Evolutionary conservation across 2,888 invertebrate genomes (phyloP).

Genomic region (Dascillus cervinus): DNA sequence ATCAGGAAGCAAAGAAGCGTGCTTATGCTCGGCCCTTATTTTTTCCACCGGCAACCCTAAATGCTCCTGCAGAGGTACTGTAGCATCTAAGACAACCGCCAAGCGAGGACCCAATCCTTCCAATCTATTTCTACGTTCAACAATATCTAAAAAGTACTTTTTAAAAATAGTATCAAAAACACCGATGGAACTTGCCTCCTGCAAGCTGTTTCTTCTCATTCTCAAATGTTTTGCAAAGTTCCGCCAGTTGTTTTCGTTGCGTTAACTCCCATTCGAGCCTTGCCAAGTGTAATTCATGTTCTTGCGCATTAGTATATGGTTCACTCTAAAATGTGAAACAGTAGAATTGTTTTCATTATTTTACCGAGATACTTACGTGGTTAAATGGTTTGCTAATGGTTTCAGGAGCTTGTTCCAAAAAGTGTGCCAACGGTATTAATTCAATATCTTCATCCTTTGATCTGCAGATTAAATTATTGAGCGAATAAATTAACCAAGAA

Average conservation of each 20-base stretch:
- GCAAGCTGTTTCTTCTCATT: slow-evolving; percentile 70
- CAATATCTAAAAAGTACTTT: slow-evolving; percentile 15
- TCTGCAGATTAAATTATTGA: slow-evolving; percentile 38
- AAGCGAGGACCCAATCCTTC: slow-evolving; percentile 78
- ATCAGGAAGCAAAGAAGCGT: slow-evolving; percentile 67
- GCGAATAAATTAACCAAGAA: slow-evolving; percentile 7
- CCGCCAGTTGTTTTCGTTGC: slow-evolving; percentile 75
- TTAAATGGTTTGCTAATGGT: slow-evolving; percentile 35
- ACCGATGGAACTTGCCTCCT: slow-evolving; percentile 54
- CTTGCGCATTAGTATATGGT: slow-evolving; percentile 48
- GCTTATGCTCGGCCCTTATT: slow-evolving; percentile 66
- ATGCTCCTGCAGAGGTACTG: slow-evolving; percentile 84
- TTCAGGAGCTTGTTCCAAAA: slow-evolving; percentile 70
- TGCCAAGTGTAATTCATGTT: slow-evolving; percentile 75
- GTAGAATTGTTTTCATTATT: too few relatives aligned
- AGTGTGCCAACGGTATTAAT: slow-evolving; percentile 75
- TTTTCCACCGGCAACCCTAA: slow-evolving; percentile 74
- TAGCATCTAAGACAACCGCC: slow-evolving; percentile 61
- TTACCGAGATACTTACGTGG: slow-evolving; percentile 28
- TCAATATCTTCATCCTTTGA: slow-evolving; percentile 93
- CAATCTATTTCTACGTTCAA: slow-evolving; percentile 47
- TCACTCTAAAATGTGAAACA: too few relatives aligned
- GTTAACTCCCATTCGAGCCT: slow-evolving; percentile 87
- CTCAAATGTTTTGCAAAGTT: slow-evolving; percentile 66
- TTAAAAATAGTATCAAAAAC: neutral